Conservation (phyloP, 2,888 invertebrate species). For the Philereme transversata region DNA sequence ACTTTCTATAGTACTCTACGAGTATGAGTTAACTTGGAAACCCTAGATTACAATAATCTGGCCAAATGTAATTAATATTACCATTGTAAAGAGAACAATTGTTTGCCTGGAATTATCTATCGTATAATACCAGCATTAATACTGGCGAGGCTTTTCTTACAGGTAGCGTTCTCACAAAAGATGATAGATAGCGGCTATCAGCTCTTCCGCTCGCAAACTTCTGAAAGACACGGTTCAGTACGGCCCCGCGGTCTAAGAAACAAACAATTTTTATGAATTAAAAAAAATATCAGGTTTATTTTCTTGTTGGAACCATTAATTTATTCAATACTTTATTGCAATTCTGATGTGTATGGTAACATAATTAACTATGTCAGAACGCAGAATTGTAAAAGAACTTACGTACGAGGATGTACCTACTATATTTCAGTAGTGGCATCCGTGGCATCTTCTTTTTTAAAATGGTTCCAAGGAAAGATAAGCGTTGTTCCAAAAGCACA, state of each 20-base stretch:
- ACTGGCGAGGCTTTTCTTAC: constrained; percentile 8
- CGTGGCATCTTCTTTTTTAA: too few relatives aligned
- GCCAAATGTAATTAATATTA: constrained; percentile 8
- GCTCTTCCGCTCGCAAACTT: constrained; percentile 18
- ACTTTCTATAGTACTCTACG: too few relatives aligned
- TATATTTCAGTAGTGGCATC: too few relatives aligned
- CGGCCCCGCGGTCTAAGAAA: constrained; percentile 5
- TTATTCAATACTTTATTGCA: too few relatives aligned
- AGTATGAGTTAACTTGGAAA: background rate
- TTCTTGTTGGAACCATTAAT: too few relatives aligned
- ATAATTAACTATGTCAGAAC: too few relatives aligned
- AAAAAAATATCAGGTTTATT: too few relatives aligned
- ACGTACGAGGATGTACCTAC: too few relatives aligned
- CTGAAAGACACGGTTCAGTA: constrained; percentile 15
- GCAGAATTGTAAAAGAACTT: too few relatives aligned
- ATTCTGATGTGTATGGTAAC: too few relatives aligned
- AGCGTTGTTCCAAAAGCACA: too few relatives aligned
- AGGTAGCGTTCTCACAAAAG: constrained; percentile 28
- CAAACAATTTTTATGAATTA: background rate
- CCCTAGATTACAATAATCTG: background rate
- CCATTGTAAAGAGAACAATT: constrained; percentile 9
- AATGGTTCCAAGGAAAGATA: too few relatives aligned
- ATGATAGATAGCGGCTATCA: constrained; percentile 32
- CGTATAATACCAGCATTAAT: constrained; percentile 2
- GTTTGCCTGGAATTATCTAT: constrained; percentile 7